Percentiles rank a stretch among this genome's conserved stretches.
phyloP scores from a whole-genome alignment of 2,113 vertebrate species.

The Spilogale gracilis region DNA sequence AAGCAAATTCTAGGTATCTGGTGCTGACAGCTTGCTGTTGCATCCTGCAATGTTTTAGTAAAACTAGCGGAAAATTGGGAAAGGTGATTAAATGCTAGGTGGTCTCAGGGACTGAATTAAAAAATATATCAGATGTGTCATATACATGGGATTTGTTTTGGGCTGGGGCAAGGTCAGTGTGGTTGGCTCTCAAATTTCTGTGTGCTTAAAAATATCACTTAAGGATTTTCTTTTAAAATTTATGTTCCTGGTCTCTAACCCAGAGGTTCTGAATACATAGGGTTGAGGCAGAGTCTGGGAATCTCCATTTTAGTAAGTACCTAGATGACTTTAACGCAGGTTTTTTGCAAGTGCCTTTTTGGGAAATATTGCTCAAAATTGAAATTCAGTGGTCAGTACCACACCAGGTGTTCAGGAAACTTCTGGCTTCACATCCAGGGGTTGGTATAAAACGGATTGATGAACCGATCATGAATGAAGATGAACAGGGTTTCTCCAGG shows the following conservation, averaged over 20 bases:
- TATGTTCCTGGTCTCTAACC: not conserved
- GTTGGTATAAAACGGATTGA: not conserved
- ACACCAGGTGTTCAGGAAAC: not conserved
- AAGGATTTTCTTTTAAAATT: not conserved
- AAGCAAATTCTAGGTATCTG: not conserved
- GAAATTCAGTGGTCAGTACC: not conserved
- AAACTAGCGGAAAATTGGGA: not conserved
- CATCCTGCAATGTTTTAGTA: not conserved
- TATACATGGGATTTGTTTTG: not conserved
- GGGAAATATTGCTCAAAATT: not conserved
- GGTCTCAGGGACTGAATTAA: not conserved
- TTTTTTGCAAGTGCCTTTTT: not conserved
- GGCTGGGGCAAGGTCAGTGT: not conserved
- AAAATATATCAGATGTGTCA: not conserved
- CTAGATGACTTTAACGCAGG: not conserved
- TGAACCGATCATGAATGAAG: not conserved
- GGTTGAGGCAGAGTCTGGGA: not conserved
- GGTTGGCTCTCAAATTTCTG: not conserved
- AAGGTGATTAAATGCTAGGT: not conserved
- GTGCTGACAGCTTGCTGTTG: not conserved
- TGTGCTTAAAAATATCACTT: not conserved
- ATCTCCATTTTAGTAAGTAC: not conserved
- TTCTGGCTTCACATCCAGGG: not conserved
- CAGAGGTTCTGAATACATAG: not conserved
- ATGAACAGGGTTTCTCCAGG: not conserved